Evolutionary conservation across 2,888 invertebrate species (phyloP), one percentile per base, ranked within the genome.

Genomic region (Ptilodon capucinus): DNA sequence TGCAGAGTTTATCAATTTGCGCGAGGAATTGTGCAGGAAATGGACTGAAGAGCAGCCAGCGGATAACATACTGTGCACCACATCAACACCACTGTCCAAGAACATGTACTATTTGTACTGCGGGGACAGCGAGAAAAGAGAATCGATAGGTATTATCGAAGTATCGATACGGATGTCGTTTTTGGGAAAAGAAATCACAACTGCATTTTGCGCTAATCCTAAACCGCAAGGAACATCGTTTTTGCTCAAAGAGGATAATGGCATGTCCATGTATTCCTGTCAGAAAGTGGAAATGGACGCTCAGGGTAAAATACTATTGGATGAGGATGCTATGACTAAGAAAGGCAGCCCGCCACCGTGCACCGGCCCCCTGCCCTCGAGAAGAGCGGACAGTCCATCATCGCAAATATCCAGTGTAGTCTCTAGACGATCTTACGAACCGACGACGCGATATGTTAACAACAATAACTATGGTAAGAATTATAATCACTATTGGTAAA

Each of bases 211-310:
- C 56, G 76, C 81, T 8, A 71, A 78, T 11, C 76, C 83, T 3
- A 85, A 83, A 64, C 75, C 80, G 1, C 75, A 79, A 48, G 78
- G 76, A 23, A 79, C 82, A 4, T 79, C 85, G 11, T 68, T 77
- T 43, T 60, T 87, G 11, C 61, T 76, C 30, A 89, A 88, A 64
- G 81, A 84, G 51, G 85, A 88, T 50, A 81, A 86, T 42, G 90
- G 89, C 13, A 87, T 91, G 79, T 72, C 83, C 0, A 82, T 91
- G 80, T 91, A 86, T 56, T 84, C 89, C 2, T 87, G 88, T 54
- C 90, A 90, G 44, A 85, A 83, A 51, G 90, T 91, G 1, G 90
- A 91, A 74, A 86, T 91, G 88, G 87, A 91, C 52, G 82, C 83
- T 18, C 80, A 84, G 42, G 90, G 89, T 1, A 88, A 87, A 75